Conservation (phyloP, 2,113 vertebrate genomes). For the Ictalurus furcatus region DNA sequence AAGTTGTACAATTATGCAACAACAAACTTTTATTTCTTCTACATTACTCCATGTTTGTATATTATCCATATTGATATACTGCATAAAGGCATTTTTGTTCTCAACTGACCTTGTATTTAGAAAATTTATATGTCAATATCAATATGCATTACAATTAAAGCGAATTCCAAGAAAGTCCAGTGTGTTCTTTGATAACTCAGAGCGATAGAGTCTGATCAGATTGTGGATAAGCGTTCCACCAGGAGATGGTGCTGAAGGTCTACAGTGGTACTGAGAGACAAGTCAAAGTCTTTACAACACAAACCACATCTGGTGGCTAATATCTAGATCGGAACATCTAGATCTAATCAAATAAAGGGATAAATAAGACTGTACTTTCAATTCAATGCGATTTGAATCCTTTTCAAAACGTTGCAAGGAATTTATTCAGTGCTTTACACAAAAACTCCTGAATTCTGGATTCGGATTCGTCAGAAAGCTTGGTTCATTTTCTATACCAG, state of each 20-base stretch:
- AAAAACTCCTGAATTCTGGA: not conserved
- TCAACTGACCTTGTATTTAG: conserved; percentile 34
- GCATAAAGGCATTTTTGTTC: conserved; percentile 33
- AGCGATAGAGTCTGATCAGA: not conserved
- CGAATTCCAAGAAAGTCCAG: not conserved
- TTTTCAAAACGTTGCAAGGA: not conserved
- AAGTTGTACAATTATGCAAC: conserved; percentile 47
- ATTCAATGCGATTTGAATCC: not conserved
- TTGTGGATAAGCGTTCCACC: not conserved
- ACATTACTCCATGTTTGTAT: conserved; percentile 45
- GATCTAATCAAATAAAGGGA: no score
- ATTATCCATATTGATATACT: conserved; percentile 34
- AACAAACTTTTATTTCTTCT: conserved; percentile 27
- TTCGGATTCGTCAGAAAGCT: not conserved
- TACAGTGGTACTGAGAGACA: not conserved
- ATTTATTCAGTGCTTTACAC: not conserved
- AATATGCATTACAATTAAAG: conserved; percentile 39
- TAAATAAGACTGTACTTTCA: no score
- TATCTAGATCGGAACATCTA: not conserved
- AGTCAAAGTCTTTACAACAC: not conserved
- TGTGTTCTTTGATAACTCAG: not conserved
- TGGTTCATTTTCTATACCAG: not conserved
- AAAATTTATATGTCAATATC: conserved; percentile 22
- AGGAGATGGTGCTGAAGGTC: conserved; percentile 21
- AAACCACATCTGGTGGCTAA: not conserved